Conservation (phyloP, 2,888 invertebrate species). For the Netelia melanura region DNA sequence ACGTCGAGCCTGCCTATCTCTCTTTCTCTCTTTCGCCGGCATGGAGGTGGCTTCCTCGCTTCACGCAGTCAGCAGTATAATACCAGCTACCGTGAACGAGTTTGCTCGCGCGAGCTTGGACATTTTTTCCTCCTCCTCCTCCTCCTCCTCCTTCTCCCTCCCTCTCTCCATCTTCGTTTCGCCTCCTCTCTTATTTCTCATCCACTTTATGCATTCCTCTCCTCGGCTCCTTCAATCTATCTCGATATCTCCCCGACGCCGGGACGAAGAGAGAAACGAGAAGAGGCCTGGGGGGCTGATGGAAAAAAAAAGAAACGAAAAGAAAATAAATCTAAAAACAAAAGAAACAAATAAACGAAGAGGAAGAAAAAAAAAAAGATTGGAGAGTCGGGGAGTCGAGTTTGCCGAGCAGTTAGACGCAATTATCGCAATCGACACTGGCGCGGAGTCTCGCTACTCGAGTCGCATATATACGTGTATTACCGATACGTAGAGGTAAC, state of each 20-base stretch:
- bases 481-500: neutral
- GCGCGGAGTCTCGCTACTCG: constrained; percentile 26
- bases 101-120: constrained; percentile 59
- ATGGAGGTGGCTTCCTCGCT: constrained; percentile 70
- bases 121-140: constrained; percentile 60
- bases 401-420: constrained; percentile 70
- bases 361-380: constrained; percentile 1
- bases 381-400: constrained; percentile 49
- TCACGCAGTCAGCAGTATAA: constrained; percentile 50
- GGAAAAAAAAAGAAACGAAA: constrained; percentile 23
- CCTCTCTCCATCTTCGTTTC: neutral
- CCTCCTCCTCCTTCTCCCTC: constrained; percentile 9
- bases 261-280: neutral
- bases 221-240: constrained; percentile 43
- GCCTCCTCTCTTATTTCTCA: constrained; percentile 34
- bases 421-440: constrained; percentile 72
- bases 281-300: constrained; percentile 7
- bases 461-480: neutral
- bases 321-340: constrained; percentile 7
- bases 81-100: constrained; percentile 65
- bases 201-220: constrained; percentile 40
- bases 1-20: constrained; percentile 71
- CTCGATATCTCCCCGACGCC: constrained; percentile 50
- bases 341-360: constrained; percentile 28
- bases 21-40: constrained; percentile 58